These are phyloP conservation scores for Latheticus oryzae DNA, from an alignment of 2,888 invertebrate species.

Conservation along the genomic window DNA sequence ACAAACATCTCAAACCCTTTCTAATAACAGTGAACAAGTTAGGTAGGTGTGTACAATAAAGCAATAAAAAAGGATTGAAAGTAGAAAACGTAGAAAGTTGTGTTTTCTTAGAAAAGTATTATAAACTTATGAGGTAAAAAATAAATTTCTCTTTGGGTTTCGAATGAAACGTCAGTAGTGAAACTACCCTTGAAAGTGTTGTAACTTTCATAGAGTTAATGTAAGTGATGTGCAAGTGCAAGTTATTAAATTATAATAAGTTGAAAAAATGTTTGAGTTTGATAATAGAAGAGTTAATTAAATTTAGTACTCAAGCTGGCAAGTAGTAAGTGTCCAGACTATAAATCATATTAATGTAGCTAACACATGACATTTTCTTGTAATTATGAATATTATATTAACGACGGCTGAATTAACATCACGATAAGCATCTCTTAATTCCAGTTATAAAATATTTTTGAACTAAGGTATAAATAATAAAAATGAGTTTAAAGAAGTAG, in stretches of 20 bases:
- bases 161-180: conserved; percentile 8
- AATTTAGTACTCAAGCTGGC: conserved; percentile 1
- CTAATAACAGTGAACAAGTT: conserved; percentile 2
- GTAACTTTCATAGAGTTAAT: neutral
- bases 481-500: too few species aligned
- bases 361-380: conserved; percentile 6
- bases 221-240: neutral
- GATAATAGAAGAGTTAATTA: conserved; percentile 13
- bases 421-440: neutral
- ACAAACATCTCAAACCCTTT: too few species aligned
- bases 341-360: conserved; percentile 15
- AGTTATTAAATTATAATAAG: neutral
- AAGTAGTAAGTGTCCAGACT: too few species aligned
- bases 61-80: conserved; percentile 22
- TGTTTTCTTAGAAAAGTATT: conserved; percentile 12
- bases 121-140: conserved; percentile 4
- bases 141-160: neutral
- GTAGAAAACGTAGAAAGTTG: conserved; percentile 17
- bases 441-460: conserved; percentile 1
- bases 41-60: conserved; percentile 16
- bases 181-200: neutral
- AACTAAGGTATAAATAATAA: neutral
- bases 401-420: conserved; percentile 1
- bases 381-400: conserved; percentile 20
- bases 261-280: neutral